These are phyloP conservation scores for Hypothenemus hampei DNA, from an alignment of 1,140 invertebrate species.

Conservation along the genomic window DNA sequence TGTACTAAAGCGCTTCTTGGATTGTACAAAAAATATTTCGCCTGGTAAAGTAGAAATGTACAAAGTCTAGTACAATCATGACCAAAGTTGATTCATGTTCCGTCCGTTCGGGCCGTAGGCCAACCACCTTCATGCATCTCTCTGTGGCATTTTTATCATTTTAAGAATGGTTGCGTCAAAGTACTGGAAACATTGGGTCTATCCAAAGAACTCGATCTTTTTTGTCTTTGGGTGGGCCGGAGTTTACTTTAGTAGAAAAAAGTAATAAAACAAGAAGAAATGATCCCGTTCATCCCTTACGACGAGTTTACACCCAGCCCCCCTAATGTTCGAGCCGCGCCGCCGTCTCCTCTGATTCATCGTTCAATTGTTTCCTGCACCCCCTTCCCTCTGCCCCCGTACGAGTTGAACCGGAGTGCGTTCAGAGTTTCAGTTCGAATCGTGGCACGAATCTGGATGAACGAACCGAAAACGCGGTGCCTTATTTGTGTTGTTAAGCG, in stretches of 20 bases:
- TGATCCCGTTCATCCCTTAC: no score
- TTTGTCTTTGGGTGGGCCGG: no score
- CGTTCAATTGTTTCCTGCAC: constrained; percentile 23
- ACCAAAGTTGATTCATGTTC: background rate
- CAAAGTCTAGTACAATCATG: background rate
- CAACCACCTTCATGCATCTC: constrained; percentile 13
- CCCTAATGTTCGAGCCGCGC: background rate
- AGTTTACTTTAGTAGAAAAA: no score
- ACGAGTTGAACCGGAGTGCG: constrained; percentile 10
- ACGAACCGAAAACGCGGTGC: no score
- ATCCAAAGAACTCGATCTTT: no score
- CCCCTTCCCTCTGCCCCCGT: no score
- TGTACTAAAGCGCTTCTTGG: background rate
- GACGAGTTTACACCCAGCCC: background rate
- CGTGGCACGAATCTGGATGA: background rate
- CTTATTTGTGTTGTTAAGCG: no score
- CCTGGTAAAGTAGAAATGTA: no score
- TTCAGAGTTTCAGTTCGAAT: constrained; percentile 15
- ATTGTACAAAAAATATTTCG: background rate
- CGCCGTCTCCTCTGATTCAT: constrained; percentile 33
- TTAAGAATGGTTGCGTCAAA: constrained; percentile 16
- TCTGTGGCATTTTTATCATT: constrained; percentile 18
- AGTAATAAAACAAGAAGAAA: no score
- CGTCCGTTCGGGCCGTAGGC: constrained; percentile 8
- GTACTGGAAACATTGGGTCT: no score